These are phyloP conservation scores for Bergia puertoricense DNA, from an alignment of 92 coral and sea anemone species.

Conservation along the genomic window DNA sequence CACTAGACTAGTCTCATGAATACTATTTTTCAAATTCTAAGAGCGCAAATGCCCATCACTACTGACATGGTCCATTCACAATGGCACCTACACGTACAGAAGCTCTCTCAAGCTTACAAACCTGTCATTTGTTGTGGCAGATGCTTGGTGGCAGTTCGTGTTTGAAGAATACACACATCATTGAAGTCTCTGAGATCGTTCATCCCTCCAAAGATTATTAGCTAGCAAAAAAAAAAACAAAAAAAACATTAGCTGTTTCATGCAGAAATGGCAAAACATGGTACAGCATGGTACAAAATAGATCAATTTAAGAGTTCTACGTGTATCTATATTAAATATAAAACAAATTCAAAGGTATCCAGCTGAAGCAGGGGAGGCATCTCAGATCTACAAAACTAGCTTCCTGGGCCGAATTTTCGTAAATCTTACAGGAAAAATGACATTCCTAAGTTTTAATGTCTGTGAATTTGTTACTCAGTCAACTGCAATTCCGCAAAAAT, in stretches of 20 bases:
- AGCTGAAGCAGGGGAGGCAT: neutral
- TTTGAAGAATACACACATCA: slow-evolving; percentile 78
- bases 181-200: slow-evolving; percentile 80
- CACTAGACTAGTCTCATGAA: too few relatives aligned
- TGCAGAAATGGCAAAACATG: neutral
- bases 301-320: neutral
- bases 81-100: neutral
- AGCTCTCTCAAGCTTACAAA: neutral
- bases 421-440: too few relatives aligned
- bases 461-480: too few relatives aligned
- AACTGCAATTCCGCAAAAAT: too few relatives aligned
- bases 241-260: neutral
- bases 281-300: neutral
- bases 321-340: too few relatives aligned
- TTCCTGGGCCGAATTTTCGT: too few relatives aligned
- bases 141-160: slow-evolving; percentile 83
- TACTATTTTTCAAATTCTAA: too few relatives aligned
- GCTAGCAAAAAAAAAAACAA: slow-evolving; percentile 39
- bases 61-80: too few relatives aligned
- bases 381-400: neutral
- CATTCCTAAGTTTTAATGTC: neutral
- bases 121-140: slow-evolving; percentile 80
- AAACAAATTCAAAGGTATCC: too few relatives aligned
- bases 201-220: slow-evolving; percentile 88
- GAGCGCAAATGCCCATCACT: too few relatives aligned